Percentiles rank a stretch among this genome's conserved stretches.
These are phyloP conservation scores for Nephrotoma guestfalica DNA, from an alignment of 2,888 invertebrate genomes.

Conservation along the genomic window DNA sequence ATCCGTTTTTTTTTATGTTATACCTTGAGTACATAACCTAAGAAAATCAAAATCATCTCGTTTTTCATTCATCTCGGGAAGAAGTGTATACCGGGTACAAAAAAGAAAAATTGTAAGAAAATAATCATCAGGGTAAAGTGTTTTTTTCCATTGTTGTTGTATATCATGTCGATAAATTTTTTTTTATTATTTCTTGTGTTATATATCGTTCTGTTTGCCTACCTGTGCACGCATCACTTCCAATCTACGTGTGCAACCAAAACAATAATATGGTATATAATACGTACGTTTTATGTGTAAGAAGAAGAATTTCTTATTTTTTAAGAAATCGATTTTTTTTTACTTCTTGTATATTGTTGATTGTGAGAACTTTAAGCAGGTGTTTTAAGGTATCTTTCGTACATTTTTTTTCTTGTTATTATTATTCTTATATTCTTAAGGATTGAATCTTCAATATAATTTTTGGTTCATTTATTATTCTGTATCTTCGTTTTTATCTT, in stretches of 20 bases:
- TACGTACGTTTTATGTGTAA: background rate
- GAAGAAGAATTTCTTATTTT: background rate
- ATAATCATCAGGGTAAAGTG: background rate
- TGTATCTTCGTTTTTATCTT: background rate
- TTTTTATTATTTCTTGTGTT: background rate
- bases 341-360: background rate
- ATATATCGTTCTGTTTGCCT: background rate
- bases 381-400: background rate
- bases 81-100: background rate
- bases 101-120: background rate
- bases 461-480: background rate
- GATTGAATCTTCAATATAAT: background rate
- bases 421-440: background rate
- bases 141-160: background rate
- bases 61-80: background rate
- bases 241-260: background rate
- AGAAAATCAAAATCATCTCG: background rate
- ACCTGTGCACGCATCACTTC: background rate
- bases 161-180: background rate
- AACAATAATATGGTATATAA: background rate
- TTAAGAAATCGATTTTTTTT: background rate
- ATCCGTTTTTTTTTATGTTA: background rate
- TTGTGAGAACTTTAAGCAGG: slow-evolving; percentile 4
- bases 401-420: background rate
- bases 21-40: background rate